Conservation (phyloP, 2,888 invertebrate species). For the Sesia bembeciformis region DNA sequence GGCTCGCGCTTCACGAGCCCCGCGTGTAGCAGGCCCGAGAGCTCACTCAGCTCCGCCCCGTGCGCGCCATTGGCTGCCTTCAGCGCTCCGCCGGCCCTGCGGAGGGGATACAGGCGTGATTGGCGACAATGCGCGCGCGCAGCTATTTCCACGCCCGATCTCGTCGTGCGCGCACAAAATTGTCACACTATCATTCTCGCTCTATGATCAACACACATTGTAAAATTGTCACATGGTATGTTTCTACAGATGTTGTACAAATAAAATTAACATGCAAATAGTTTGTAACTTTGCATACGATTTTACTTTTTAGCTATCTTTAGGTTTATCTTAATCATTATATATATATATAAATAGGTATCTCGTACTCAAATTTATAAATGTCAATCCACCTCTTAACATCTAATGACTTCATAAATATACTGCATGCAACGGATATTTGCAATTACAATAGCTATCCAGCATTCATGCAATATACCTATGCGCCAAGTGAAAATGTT, state of each 20-base stretch:
- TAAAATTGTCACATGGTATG: conserved; percentile 27
- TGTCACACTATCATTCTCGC: conserved; percentile 40
- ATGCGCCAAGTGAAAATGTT: too few relatives aligned
- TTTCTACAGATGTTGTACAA: conserved; percentile 8
- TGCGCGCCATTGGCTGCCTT: conserved; percentile 80
- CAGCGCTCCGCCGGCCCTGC: conserved; percentile 75
- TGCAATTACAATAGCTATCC: too few relatives aligned
- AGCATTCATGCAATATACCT: too few relatives aligned
- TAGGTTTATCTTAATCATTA: neutral
- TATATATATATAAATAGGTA: neutral
- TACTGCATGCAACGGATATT: too few relatives aligned
- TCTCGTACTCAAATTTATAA: neutral
- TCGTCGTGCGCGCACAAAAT: conserved; percentile 42
- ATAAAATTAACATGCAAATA: conserved; percentile 32
- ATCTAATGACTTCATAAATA: too few relatives aligned
- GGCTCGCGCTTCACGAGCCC: conserved; percentile 86
- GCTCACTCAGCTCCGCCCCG: conserved; percentile 79
- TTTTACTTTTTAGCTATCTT: neutral
- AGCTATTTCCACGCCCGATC: conserved; percentile 34
- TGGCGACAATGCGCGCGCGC: conserved; percentile 56
- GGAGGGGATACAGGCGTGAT: conserved; percentile 74
- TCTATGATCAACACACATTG: conserved; percentile 26
- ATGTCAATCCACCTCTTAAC: neutral
- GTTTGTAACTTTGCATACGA: neutral
- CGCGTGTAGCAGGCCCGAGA: conserved; percentile 76